These are phyloP conservation scores for Clanis bilineata DNA, from an alignment of 2,888 invertebrate species.

Conservation along the genomic window DNA sequence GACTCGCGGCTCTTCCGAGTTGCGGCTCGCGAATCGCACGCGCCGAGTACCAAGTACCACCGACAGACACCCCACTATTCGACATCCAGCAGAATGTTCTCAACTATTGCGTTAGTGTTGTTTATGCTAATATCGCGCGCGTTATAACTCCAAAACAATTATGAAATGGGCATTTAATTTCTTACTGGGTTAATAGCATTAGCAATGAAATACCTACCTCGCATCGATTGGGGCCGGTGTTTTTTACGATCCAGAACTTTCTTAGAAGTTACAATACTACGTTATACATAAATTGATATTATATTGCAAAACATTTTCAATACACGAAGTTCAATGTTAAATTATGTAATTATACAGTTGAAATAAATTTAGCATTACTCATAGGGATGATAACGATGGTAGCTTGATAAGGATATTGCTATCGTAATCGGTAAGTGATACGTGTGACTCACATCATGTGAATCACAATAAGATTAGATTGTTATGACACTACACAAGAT, in stretches of 20 bases:
- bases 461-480: slow-evolving; percentile 1
- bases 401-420: neutral
- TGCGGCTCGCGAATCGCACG: slow-evolving; percentile 26
- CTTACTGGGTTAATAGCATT: slow-evolving; percentile 20
- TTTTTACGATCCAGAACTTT: neutral
- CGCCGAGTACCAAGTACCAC: neutral
- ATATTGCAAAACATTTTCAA: neutral
- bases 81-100: slow-evolving; percentile 44
- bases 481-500: neutral
- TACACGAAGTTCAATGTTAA: neutral
- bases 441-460: no score
- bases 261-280: neutral
- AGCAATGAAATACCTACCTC: neutral
- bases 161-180: slow-evolving; percentile 21
- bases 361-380: neutral
- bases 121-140: slow-evolving; percentile 25
- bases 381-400: neutral
- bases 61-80: slow-evolving; percentile 47
- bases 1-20: slow-evolving; percentile 30
- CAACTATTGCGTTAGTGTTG: slow-evolving; percentile 47
- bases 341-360: neutral
- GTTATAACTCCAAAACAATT: slow-evolving; percentile 22
- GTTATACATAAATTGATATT: neutral
- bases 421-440: no score
- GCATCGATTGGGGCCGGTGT: neutral